These are phyloP conservation scores for Aphaenogaster rudis DNA, from an alignment of 1,140 invertebrate genomes.

Conservation along the genomic window DNA sequence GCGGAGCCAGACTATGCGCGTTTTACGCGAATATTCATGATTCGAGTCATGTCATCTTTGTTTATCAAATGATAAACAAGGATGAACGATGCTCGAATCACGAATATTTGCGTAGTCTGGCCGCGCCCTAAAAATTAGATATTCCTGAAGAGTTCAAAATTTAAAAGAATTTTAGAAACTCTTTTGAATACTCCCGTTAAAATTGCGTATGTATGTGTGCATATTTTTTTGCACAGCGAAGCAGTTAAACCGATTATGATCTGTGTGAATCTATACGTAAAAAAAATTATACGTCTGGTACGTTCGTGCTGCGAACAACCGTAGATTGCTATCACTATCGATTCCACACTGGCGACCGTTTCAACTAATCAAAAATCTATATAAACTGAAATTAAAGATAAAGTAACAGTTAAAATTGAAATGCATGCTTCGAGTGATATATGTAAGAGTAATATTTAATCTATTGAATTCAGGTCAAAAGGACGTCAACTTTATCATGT, in stretches of 20 bases:
- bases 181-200: constrained; percentile 2
- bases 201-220: background rate
- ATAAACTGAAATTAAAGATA: constrained; percentile 12
- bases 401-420: constrained; percentile 31
- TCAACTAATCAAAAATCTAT: constrained; percentile 24
- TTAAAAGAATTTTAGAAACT: background rate
- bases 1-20: no score
- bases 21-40: no score
- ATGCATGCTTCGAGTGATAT: background rate
- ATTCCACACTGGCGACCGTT: constrained; percentile 15
- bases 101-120: no score
- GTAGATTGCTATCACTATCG: constrained; percentile 25
- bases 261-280: constrained; percentile 19
- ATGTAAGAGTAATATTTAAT: background rate
- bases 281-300: constrained; percentile 28
- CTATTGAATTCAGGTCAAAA: background rate
- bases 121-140: background rate
- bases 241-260: constrained; percentile 42
- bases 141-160: background rate
- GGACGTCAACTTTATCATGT: background rate
- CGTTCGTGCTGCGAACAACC: constrained; percentile 22
- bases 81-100: no score
- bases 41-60: no score
- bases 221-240: constrained; percentile 19
- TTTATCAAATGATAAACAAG: no score